A percentile compares a stretch with the other conserved stretches of the same genome.
Evolutionary conservation across 2,888 invertebrate species (phyloP).

Genomic region (Plagodis pulveraria): DNA sequence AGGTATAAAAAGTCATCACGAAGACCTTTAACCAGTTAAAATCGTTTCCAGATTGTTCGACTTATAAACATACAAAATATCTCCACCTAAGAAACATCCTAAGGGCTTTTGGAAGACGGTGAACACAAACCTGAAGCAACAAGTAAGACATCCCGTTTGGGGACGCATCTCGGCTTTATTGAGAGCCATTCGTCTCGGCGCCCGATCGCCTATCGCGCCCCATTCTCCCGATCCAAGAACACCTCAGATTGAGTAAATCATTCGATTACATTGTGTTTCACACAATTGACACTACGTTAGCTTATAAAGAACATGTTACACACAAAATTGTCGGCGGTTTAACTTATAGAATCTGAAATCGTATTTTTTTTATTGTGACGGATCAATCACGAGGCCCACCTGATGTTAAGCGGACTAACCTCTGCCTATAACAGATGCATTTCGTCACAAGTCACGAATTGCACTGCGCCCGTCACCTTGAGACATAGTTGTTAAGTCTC

Average conservation of each 20-base stretch:
- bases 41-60: not conserved
- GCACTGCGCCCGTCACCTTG: no score
- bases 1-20: no score
- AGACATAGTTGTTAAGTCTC: no score
- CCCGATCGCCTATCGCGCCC: conserved; percentile 48
- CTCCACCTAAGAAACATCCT: conserved; percentile 24
- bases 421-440: no score
- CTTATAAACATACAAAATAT: not conserved
- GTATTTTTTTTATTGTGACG: no score
- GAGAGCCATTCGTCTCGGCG: conserved; percentile 68
- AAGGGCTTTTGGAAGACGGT: conserved; percentile 44
- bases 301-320: conserved; percentile 29
- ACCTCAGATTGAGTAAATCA: conserved; percentile 24
- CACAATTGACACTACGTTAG: conserved; percentile 18
- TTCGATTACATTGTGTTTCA: conserved; percentile 24
- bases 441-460: no score
- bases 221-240: conserved; percentile 22
- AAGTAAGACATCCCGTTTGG: conserved; percentile 70
- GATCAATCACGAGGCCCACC: no score
- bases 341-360: conserved; percentile 7
- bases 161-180: conserved; percentile 67
- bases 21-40: not conserved
- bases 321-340: conserved; percentile 19
- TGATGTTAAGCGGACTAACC: no score
- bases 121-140: conserved; percentile 66